Evolutionary conservation across 2,797 vertebrate species (phyloP), one percentile per base, ranked within the genome.

Genomic region (Onychomys leucogaster): DNA sequence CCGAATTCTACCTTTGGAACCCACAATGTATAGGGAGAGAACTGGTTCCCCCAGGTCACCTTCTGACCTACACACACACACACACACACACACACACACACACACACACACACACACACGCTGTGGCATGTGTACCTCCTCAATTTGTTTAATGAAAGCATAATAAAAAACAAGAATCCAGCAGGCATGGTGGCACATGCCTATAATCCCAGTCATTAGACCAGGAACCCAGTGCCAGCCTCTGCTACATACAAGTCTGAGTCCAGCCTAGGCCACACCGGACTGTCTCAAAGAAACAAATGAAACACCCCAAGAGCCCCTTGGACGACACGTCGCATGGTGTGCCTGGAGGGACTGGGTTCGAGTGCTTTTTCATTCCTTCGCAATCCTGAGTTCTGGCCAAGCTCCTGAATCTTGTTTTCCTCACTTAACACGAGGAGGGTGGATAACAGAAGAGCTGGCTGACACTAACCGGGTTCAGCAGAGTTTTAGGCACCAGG

Each of bases 271-370:
- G 16, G 37, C 11, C 27, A 88, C n/a, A 52, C 37, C 52, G 43
- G 69, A 13, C 17, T 23, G 10, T 59, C 37, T 89, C 10, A 89
- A 75, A 57, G 23, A 37, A 17, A 5, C 9, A 75, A 41, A 73
- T 14, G 23, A 69, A 41, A 57, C 37, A 55, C 27, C 16, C 23
- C 52, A 59, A 34, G 52, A 59, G 13, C 3, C 37, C 52, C 21
- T 43, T 1, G 7, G n/a, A 57, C 5, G 55, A 55, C 1, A 0
- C 13, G 19, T 29, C 0, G 0, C 17, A 6, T 32, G 32, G 6
- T 7, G 46, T 2, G 7, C 34, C 34, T 71, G 14, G n/a, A 57
- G 85, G 34, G 41, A 5, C 29, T 23, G 29, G 34, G 9, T 23
- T 76, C 69, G 89, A 52, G 85, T 2, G 10, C 5, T 32, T n/a